Evolutionary conservation across 2,113 vertebrate species (phyloP).

Genomic region (Bubo blakistoni): DNA sequence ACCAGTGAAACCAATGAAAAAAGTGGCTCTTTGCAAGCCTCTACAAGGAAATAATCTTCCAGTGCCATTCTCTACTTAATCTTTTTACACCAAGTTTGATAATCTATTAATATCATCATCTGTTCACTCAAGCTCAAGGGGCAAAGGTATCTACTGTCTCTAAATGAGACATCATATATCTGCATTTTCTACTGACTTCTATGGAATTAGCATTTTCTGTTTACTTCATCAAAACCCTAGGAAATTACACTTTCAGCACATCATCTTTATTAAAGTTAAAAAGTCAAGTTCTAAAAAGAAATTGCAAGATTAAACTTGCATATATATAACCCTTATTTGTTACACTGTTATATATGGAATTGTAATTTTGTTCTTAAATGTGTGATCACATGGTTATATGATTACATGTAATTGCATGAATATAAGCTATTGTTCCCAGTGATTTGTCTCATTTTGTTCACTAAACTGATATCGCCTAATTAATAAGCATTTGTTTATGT

Average conservation of each 20-base stretch:
- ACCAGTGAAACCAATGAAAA: not conserved
- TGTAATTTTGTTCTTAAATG: not conserved
- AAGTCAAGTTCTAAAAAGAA: not conserved
- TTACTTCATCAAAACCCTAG: not conserved
- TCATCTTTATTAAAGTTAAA: not conserved
- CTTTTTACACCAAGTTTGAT: not conserved
- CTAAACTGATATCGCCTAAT: not conserved
- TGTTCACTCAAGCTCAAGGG: not conserved
- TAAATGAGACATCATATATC: not conserved
- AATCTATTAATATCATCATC: not conserved
- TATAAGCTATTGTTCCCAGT: not conserved
- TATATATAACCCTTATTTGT: not conserved
- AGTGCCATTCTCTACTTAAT: not conserved
- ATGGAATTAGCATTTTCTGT: not conserved
- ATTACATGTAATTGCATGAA: not conserved
- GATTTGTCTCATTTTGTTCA: not conserved
- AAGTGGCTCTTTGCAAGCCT: not conserved
- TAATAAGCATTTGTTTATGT: not conserved
- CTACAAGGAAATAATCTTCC: not conserved
- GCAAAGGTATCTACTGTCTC: not conserved
- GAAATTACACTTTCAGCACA: not conserved
- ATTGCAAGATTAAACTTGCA: not conserved
- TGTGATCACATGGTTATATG: not conserved
- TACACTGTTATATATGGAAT: not conserved
- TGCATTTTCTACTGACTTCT: not conserved